These are phyloP conservation scores for Bedellia somnulentella DNA, from an alignment of 2,888 invertebrate genomes.

Conservation along the genomic window DNA sequence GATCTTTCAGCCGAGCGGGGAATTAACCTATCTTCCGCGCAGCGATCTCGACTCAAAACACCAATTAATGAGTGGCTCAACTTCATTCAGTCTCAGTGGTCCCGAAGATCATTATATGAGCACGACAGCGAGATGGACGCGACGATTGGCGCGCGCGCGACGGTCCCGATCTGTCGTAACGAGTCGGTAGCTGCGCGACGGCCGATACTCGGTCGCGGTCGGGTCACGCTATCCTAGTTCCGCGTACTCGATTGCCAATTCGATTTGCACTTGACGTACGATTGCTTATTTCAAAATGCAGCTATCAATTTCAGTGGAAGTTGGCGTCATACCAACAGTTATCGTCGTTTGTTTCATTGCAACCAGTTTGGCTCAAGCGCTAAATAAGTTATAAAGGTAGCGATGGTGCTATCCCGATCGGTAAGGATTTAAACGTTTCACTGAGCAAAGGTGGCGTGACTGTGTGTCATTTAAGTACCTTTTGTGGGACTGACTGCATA, in stretches of 20 bases:
- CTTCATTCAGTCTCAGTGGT: slow-evolving; percentile 50
- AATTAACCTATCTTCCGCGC: slow-evolving; percentile 60
- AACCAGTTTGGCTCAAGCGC: slow-evolving; percentile 42
- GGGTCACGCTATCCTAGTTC: slow-evolving; percentile 60
- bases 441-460: slow-evolving; percentile 60
- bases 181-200: slow-evolving; percentile 48
- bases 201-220: slow-evolving; percentile 41
- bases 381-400: slow-evolving; percentile 57
- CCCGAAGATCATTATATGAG: slow-evolving; percentile 62
- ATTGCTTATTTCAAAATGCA: slow-evolving; percentile 33
- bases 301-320: slow-evolving; percentile 37
- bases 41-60: slow-evolving; percentile 60
- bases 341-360: slow-evolving; percentile 44
- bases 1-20: slow-evolving; percentile 50
- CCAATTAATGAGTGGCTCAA: slow-evolving; percentile 62
- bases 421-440: slow-evolving; percentile 40
- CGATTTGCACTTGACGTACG: slow-evolving; percentile 42
- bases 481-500: slow-evolving; percentile 37
- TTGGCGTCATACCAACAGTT: slow-evolving; percentile 46
- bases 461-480: slow-evolving; percentile 48
- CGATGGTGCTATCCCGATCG: slow-evolving; percentile 30
- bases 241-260: slow-evolving; percentile 45
- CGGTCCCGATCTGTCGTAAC: slow-evolving; percentile 56
- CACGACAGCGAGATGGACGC: slow-evolving; percentile 60
- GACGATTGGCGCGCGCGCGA: slow-evolving; percentile 49